Base-by-base conservation (phyloP, 2,888 invertebrate species). In the Phyllotreta striolata region DNA sequence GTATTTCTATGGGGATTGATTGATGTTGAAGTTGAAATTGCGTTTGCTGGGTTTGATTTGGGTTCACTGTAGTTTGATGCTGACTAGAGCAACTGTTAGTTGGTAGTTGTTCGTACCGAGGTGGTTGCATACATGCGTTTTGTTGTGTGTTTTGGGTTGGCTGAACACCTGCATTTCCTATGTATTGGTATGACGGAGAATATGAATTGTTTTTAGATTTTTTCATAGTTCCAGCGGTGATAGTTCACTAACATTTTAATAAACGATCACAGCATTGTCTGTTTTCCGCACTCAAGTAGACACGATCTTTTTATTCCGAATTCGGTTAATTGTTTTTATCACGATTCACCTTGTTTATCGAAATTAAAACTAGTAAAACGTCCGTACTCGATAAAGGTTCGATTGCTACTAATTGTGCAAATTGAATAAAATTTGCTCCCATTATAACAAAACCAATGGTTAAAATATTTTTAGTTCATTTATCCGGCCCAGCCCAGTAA, bases 401-500 rank as follows among this genome's bases (percentile, higher is more conserved):
- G 43, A 43, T 43, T 12, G 9, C 43, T 43, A 43, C 43, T 43
- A n/a, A n/a, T n/a, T n/a, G n/a, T n/a, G n/a, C n/a, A n/a, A n/a
- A n/a, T n/a, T n/a, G n/a, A n/a, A n/a, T n/a, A n/a, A n/a, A n/a
- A n/a, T n/a, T n/a, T n/a, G n/a, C n/a, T n/a, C n/a, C n/a, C n/a
- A n/a, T n/a, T n/a, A n/a, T n/a, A n/a, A n/a, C n/a, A n/a, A n/a
- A n/a, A n/a, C n/a, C n/a, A n/a, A n/a, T n/a, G n/a, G n/a, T n/a
- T n/a, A n/a, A 43, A 6, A 43, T 43, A 44, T 9, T 10, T 6
- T 10, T 44, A 44, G 5, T 44, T 57, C 35, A 13, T 46, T 55
- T 44, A 35, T 10, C 7, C 41, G 68, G 62, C 7, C 77, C 76
- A 7, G 76, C 66, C 77, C 78, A 77, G 24, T 64, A 62, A 9